These are phyloP conservation scores for Apamea epomidion DNA, from an alignment of 2,888 invertebrate species.

Conservation along the genomic window DNA sequence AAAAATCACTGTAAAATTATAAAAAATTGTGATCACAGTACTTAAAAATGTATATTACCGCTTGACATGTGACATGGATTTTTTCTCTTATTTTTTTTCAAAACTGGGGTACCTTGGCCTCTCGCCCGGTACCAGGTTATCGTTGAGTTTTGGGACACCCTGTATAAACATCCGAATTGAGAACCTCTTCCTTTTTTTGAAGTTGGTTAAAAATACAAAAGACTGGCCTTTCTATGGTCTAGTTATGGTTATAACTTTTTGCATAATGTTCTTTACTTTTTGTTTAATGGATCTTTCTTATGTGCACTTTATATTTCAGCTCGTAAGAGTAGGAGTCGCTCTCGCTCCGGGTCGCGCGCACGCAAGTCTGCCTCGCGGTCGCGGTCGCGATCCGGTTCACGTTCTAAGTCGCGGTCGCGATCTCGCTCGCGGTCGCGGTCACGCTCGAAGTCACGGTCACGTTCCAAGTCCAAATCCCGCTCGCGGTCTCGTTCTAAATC, in stretches of 20 bases:
- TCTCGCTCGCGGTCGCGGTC: slow-evolving; percentile 70
- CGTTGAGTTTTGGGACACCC: no score
- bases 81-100: no score
- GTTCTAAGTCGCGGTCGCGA: slow-evolving; percentile 58
- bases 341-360: slow-evolving; percentile 63
- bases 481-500: slow-evolving; percentile 76
- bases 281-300: background rate
- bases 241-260: background rate
- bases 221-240: background rate
- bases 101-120: no score
- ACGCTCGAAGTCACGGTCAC: slow-evolving; percentile 68
- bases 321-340: slow-evolving; percentile 62
- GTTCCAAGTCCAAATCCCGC: slow-evolving; percentile 64
- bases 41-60: no score
- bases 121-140: no score
- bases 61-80: no score
- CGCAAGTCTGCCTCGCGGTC: slow-evolving; percentile 63
- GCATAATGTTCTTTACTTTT: background rate
- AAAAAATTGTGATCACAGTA: no score
- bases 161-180: no score
- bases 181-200: no score
- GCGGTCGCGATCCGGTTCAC: slow-evolving; percentile 69
- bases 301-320: slow-evolving; percentile 39
- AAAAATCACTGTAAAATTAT: no score
- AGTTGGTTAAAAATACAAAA: background rate